Evolutionary conservation across 2,113 vertebrate genomes (phyloP).

Genomic region (Corythoichthys haematopterus): DNA sequence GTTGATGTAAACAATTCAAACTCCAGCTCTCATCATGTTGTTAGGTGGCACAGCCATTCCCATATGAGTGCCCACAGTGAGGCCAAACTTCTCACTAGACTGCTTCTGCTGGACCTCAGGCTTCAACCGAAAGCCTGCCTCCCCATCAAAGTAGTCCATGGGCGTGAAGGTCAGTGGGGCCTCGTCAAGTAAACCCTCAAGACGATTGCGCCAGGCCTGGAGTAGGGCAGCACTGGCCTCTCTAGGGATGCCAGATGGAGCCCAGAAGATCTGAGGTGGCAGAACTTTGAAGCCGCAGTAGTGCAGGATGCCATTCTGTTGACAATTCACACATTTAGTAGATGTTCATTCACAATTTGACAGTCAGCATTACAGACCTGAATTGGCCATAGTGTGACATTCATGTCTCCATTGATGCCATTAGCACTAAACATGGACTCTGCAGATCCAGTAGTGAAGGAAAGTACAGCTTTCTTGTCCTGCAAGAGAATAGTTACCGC

Average conservation of each 20-base stretch:
- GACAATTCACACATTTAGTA: background rate
- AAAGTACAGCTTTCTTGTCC: slow-evolving; percentile 78
- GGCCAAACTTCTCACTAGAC: slow-evolving; percentile 57
- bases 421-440: slow-evolving; percentile 73
- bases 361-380: slow-evolving; percentile 60
- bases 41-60: slow-evolving; percentile 70
- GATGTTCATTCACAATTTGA: background rate
- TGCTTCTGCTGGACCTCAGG: slow-evolving; percentile 58
- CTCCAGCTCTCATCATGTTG: slow-evolving; percentile 62
- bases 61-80: slow-evolving; percentile 71
- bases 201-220: slow-evolving; percentile 44
- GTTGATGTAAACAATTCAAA: slow-evolving; percentile 18
- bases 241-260: slow-evolving; percentile 39
- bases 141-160: slow-evolving; percentile 67
- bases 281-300: slow-evolving; percentile 83
- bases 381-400: slow-evolving; percentile 78
- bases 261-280: slow-evolving; percentile 77
- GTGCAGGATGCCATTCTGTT: slow-evolving; percentile 74
- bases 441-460: slow-evolving; percentile 76
- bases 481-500: slow-evolving; percentile 28
- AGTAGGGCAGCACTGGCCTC: slow-evolving; percentile 59
- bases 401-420: slow-evolving; percentile 80
- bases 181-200: slow-evolving; percentile 49
- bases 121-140: slow-evolving; percentile 67
- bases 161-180: slow-evolving; percentile 58